phyloP scores from a whole-genome alignment of 2,797 vertebrate genomes.

The Lutjanus argentimaculatus region DNA sequence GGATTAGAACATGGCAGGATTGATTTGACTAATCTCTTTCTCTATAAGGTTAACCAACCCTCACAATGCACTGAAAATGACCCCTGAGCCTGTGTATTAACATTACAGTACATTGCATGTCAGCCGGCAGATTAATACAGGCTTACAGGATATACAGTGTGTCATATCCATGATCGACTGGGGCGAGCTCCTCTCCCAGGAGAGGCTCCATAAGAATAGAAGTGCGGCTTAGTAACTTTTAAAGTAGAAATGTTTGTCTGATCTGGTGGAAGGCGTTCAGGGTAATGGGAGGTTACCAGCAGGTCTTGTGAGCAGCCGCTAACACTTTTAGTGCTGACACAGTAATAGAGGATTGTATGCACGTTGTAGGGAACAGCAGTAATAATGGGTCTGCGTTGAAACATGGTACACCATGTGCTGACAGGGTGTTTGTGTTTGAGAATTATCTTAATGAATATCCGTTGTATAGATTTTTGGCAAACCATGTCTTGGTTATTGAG shows the following conservation, averaged over 20 bases:
- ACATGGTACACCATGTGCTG: neutral
- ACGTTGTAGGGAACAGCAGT: neutral
- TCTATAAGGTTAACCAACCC: neutral
- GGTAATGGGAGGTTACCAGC: neutral
- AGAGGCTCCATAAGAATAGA: neutral
- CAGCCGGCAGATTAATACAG: slow-evolving; percentile 1
- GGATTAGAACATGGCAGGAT: neutral
- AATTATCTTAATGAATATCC: neutral
- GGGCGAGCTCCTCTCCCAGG: neutral
- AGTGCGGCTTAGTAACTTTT: neutral
- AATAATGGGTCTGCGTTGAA: neutral
- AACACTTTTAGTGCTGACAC: neutral
- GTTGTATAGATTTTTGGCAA: neutral
- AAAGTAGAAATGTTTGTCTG: neutral
- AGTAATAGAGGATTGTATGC: neutral
- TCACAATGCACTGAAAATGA: neutral
- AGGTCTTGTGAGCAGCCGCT: neutral
- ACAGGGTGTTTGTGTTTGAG: neutral
- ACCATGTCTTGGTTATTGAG: neutral
- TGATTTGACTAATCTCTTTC: slow-evolving; percentile 20
- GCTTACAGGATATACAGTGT: neutral
- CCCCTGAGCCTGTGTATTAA: slow-evolving; percentile 8
- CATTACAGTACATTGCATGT: slow-evolving; percentile 4
- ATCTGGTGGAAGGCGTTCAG: neutral
- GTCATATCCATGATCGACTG: neutral